Conservation (phyloP, 2,888 invertebrate species). For the Tenodera sinensis region DNA sequence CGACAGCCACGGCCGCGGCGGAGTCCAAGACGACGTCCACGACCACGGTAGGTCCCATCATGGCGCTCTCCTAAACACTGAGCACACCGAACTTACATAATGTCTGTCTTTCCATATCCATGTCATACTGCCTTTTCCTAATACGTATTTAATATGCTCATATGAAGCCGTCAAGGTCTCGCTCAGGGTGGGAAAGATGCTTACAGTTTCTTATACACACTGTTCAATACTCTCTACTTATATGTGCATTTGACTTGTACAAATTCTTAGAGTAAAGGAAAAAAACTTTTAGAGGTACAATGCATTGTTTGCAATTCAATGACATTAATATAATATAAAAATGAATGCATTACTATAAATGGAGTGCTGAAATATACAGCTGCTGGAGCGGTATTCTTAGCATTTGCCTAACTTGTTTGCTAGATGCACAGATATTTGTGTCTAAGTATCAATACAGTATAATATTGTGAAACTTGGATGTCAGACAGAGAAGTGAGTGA, state of each 20-base stretch:
- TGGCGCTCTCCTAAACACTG: background rate
- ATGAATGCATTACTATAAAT: background rate
- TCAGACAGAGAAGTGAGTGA: background rate
- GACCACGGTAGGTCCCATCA: slow-evolving; percentile 1
- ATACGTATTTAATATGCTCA: background rate
- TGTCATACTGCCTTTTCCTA: background rate
- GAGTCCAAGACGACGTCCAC: background rate
- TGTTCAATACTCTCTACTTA: too few relatives aligned
- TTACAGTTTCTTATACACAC: background rate
- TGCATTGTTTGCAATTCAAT: too few relatives aligned
- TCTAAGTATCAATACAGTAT: too few relatives aligned
- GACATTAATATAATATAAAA: background rate
- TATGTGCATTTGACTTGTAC: too few relatives aligned
- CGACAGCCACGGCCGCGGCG: slow-evolving; percentile 51
- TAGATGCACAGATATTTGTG: too few relatives aligned
- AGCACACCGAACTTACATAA: too few relatives aligned
- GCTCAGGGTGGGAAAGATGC: background rate
- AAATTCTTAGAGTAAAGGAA: too few relatives aligned
- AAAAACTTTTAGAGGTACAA: too few relatives aligned
- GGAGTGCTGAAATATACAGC: background rate
- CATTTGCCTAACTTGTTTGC: too few relatives aligned
- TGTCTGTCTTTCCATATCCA: background rate
- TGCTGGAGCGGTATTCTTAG: too few relatives aligned
- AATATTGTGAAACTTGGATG: background rate
- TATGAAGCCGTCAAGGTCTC: background rate